Conservation (phyloP, 2,113 vertebrate genomes). For the Tricholaema leucomelas region DNA sequence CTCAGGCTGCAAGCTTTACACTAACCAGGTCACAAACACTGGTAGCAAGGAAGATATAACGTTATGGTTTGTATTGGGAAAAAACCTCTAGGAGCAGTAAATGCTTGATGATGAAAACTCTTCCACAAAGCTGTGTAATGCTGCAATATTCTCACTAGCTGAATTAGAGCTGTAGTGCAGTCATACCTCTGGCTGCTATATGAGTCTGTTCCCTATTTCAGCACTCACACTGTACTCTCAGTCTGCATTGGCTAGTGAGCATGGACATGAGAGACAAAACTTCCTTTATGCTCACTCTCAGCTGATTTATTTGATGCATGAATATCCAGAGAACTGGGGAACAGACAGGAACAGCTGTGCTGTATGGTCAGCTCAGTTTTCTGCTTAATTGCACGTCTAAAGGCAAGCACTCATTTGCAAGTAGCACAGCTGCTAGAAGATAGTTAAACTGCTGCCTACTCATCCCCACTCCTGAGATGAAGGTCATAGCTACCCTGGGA, state of each 20-base stretch:
- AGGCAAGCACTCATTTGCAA: background rate
- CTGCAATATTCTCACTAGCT: background rate
- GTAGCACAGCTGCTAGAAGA: background rate
- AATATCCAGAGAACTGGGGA: background rate
- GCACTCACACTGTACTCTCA: background rate
- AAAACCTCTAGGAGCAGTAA: background rate
- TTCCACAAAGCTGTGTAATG: background rate
- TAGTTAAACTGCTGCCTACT: background rate
- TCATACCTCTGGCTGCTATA: background rate
- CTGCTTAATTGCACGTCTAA: background rate
- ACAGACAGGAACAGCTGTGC: background rate
- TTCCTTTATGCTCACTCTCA: background rate
- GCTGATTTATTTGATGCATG: background rate
- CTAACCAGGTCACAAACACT: background rate
- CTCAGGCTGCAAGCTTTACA: background rate
- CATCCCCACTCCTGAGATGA: background rate
- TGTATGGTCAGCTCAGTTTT: background rate
- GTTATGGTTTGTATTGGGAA: background rate
- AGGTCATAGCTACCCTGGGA: fast-evolving
- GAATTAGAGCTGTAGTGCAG: background rate
- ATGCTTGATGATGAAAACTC: background rate
- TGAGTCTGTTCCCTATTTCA: background rate
- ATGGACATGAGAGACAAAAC: background rate
- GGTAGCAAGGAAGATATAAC: background rate
- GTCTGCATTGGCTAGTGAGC: background rate